Conservation (phyloP, 2,113 vertebrate species). For the Verasper variegatus region DNA sequence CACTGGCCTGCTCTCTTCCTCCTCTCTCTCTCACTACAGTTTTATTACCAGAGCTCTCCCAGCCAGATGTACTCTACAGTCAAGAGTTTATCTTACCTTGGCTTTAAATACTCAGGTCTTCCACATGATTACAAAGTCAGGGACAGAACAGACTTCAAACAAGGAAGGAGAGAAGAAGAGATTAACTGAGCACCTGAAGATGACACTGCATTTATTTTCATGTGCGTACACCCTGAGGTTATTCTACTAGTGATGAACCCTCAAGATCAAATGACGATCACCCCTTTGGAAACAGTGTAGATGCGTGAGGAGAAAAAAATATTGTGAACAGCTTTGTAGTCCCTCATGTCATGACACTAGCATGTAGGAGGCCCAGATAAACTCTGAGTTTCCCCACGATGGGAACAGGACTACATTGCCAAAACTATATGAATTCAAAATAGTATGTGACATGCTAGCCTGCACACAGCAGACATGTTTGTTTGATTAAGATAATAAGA, state of each 20-base stretch:
- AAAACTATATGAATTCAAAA: too few species aligned
- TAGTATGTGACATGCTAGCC: too few species aligned
- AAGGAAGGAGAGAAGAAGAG: slow-evolving; percentile 15
- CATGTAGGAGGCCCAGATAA: too few species aligned
- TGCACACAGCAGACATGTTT: too few species aligned
- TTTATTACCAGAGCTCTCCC: slow-evolving; percentile 53
- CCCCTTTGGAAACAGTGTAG: background rate
- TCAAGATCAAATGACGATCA: background rate
- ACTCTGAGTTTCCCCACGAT: too few species aligned
- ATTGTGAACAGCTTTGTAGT: background rate
- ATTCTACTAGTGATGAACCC: background rate
- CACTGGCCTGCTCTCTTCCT: slow-evolving; percentile 15
- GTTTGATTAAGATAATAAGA: background rate
- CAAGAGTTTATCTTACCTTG: slow-evolving; percentile 68
- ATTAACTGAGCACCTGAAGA: slow-evolving; percentile 16
- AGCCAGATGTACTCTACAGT: slow-evolving; percentile 64
- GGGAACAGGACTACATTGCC: too few species aligned
- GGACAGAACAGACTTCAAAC: slow-evolving; percentile 59
- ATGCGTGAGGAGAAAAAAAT: background rate
- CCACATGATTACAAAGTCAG: slow-evolving; percentile 57
- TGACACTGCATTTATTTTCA: slow-evolving; percentile 32
- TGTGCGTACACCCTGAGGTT: slow-evolving; percentile 1
- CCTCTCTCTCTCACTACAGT: slow-evolving; percentile 25
- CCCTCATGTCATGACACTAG: too few species aligned
- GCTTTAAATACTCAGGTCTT: slow-evolving; percentile 59